Percentiles rank a stretch among this genome's conserved stretches.
These are phyloP conservation scores for Neogobius melanostomus DNA, from an alignment of 2,113 vertebrate genomes.

Conservation along the genomic window DNA sequence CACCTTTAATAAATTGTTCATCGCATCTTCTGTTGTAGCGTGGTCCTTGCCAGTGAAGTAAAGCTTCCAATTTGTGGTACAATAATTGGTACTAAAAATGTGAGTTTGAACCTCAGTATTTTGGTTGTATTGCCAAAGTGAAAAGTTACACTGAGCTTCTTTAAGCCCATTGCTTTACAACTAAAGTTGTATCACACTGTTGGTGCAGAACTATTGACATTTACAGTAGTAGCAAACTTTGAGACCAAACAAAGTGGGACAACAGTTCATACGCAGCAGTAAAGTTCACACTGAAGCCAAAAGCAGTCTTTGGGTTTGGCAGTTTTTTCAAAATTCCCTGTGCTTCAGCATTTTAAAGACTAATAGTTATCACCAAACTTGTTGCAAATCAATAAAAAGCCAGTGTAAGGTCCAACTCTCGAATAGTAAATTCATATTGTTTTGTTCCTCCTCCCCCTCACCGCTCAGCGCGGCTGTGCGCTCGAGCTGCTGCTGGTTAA, in stretches of 20 bases:
- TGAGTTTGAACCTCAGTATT: too few relatives aligned
- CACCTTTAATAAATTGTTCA: too few relatives aligned
- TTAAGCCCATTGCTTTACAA: neutral
- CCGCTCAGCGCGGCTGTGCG: conserved; percentile 27
- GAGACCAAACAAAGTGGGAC: conserved; percentile 11
- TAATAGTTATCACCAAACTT: conserved; percentile 54
- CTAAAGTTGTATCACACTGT: neutral
- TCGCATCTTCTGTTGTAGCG: too few relatives aligned
- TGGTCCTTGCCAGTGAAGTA: too few relatives aligned
- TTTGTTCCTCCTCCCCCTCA: conserved; percentile 37
- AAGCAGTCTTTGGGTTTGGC: conserved; percentile 23
- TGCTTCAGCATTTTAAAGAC: conserved; percentile 57
- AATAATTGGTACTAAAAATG: too few relatives aligned
- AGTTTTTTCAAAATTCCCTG: conserved; percentile 18
- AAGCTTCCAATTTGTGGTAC: too few relatives aligned
- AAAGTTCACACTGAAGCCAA: conserved; percentile 22
- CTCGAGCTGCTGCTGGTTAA: conserved; percentile 54
- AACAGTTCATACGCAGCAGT: conserved; percentile 19
- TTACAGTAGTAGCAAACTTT: conserved; percentile 16
- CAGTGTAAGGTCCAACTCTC: conserved; percentile 45
- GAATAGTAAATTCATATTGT: conserved; percentile 59
- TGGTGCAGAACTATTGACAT: conserved; percentile 6
- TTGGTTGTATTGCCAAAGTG: too few relatives aligned
- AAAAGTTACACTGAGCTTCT: neutral
- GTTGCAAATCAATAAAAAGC: conserved; percentile 58